Evolutionary conservation across 2,113 vertebrate species (phyloP).

Genomic region (Gorsachius goisagi): DNA sequence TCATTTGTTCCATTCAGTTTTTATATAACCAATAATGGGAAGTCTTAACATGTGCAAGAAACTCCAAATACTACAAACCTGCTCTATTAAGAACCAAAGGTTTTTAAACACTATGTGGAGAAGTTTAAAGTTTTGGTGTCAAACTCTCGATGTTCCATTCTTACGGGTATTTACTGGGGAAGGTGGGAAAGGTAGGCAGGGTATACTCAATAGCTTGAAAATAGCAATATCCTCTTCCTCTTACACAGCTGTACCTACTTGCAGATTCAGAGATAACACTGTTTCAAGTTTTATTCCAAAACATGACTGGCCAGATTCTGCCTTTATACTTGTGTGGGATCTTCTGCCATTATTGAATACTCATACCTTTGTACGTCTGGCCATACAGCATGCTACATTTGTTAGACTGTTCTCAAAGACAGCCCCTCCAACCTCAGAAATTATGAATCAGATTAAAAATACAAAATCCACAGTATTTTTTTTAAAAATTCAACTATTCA

Average conservation of each 20-base stretch:
- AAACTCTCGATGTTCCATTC: not conserved
- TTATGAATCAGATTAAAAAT: not conserved
- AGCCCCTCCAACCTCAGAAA: not conserved
- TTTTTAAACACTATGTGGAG: not conserved
- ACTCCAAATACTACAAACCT: not conserved
- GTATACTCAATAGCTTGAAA: not conserved
- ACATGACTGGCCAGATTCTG: not conserved
- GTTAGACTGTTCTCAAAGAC: not conserved
- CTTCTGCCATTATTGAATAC: not conserved
- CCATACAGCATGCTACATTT: not conserved
- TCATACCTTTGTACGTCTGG: not conserved
- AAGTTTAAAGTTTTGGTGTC: not conserved
- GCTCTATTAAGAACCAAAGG: not conserved
- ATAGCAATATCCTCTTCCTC: not conserved
- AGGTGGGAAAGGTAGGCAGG: not conserved
- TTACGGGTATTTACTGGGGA: not conserved
- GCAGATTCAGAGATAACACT: not conserved
- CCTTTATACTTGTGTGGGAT: not conserved
- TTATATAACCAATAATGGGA: not conserved
- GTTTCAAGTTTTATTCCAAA: not conserved
- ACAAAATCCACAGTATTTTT: accelerated
- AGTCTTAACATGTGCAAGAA: not conserved
- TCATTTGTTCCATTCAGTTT: not conserved
- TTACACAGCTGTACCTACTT: not conserved
- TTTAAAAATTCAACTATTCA: not conserved